Evolutionary conservation across 2,113 vertebrate species (phyloP).

Genomic region (Labeo rohita): DNA sequence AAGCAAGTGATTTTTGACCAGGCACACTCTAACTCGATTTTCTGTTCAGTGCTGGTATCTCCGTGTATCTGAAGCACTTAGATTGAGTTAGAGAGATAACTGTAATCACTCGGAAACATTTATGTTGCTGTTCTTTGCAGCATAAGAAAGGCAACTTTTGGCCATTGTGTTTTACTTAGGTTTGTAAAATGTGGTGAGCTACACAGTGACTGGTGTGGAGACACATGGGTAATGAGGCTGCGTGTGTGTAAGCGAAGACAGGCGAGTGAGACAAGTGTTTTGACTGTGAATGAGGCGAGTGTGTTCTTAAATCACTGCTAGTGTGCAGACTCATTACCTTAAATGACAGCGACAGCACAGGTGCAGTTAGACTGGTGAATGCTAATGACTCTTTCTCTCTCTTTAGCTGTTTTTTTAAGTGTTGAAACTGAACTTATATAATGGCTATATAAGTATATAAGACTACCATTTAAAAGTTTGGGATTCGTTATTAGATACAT

Average conservation of each 20-base stretch:
- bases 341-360: slow-evolving; percentile 43
- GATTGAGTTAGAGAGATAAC: neutral
- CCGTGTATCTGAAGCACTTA: neutral
- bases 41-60: slow-evolving; percentile 7
- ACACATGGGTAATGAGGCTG: neutral
- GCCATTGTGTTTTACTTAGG: neutral
- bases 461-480: neutral
- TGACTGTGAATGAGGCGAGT: slow-evolving; percentile 22
- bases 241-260: slow-evolving; percentile 25
- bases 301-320: slow-evolving; percentile 38
- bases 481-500: too few relatives aligned
- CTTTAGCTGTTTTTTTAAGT: slow-evolving; percentile 17
- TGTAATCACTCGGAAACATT: neutral
- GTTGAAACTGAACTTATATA: slow-evolving; percentile 47
- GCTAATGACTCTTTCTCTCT: neutral
- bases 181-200: neutral
- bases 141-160: neutral
- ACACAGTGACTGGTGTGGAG: neutral
- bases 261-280: neutral
- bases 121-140: neutral
- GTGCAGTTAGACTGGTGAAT: slow-evolving; percentile 33
- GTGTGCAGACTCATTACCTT: slow-evolving; percentile 37
- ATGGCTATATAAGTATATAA: neutral
- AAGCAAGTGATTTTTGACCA: neutral
- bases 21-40: neutral